Evolutionary conservation across 2,888 invertebrate genomes (phyloP), one percentile per base, ranked within the genome.

Genomic region (Tinea pellionella): DNA sequence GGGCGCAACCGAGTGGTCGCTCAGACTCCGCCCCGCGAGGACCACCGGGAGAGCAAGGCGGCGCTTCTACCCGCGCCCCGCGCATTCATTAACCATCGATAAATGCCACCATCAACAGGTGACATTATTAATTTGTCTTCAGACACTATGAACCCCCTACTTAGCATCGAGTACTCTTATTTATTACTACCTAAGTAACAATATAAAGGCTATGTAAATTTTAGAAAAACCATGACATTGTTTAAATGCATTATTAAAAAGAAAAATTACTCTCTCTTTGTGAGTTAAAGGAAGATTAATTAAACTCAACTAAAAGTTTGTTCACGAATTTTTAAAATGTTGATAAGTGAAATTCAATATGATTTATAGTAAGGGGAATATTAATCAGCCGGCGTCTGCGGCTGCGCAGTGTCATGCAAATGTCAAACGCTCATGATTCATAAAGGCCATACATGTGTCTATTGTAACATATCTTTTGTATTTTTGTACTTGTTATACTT

Each of bases 11-110:
- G 61, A 56, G 53, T 59, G 62, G 61, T 59, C 61, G 60, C 61
- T 62, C 63, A 60, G 84, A 82, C 84, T 78, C 85, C 82, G 79
- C 86, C 84, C 85, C 82, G 81, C 77, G 77, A 69, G 78, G 88
- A 88, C 88, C 88, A 88, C 88, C 88, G 87, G 86, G 83, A 82
- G 78, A 80, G 88, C 83, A 77, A 83, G 85, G 85, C 85, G 84
- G 85, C 78, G 78, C 75, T 68, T 62, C 65, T 70, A 11, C 62
- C 72, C 70, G 68, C 74, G 65, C 68, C 66, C 66, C 59, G 29
- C 42, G 55, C 53, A 53, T 56, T 55, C 56, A 60, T 60, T 55
- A 56, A 42, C 19, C 51, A 37, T 16, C 56, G 56, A 61, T 47
- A 57, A 61, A 61, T 60, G 42, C 55, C 16, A 47, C 59, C 51